Evolutionary conservation across 2,888 invertebrate genomes (phyloP).

Genomic region (Dendrolimus houi): DNA sequence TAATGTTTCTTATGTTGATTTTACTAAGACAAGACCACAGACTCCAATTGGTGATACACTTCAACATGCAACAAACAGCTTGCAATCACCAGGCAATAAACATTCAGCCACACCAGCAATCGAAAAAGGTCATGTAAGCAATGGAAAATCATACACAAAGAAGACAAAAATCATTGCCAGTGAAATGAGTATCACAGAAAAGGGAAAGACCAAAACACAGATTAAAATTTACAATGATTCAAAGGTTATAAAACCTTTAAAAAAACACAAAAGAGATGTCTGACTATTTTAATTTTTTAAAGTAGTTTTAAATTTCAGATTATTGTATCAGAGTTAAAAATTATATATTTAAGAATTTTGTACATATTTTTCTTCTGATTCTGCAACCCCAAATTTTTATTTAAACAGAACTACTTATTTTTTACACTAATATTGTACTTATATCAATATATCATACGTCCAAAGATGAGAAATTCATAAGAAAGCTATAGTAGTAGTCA

Average conservation of each 20-base stretch:
- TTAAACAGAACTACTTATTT: no score
- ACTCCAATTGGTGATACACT: constrained; percentile 40
- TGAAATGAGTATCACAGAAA: constrained; percentile 28
- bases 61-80: constrained; percentile 21
- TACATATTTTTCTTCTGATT: no score
- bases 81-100: constrained; percentile 21
- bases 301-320: not conserved
- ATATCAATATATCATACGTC: no score
- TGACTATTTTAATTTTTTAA: constrained; percentile 1
- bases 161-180: constrained; percentile 28
- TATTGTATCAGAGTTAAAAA: not conserved
- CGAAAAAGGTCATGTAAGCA: constrained; percentile 16
- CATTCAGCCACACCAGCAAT: constrained; percentile 4
- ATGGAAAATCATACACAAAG: constrained; percentile 21
- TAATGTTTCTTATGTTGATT: constrained; percentile 53
- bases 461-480: no score
- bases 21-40: constrained; percentile 60
- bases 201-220: constrained; percentile 36
- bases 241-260: constrained; percentile 34
- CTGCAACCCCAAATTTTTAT: no score
- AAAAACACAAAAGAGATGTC: constrained; percentile 46
- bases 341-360: no score
- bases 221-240: constrained; percentile 34
- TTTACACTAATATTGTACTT: no score
- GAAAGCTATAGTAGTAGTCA: no score